phyloP scores from a whole-genome alignment of 2,888 invertebrate genomes.

The Eledone cirrhosa region DNA sequence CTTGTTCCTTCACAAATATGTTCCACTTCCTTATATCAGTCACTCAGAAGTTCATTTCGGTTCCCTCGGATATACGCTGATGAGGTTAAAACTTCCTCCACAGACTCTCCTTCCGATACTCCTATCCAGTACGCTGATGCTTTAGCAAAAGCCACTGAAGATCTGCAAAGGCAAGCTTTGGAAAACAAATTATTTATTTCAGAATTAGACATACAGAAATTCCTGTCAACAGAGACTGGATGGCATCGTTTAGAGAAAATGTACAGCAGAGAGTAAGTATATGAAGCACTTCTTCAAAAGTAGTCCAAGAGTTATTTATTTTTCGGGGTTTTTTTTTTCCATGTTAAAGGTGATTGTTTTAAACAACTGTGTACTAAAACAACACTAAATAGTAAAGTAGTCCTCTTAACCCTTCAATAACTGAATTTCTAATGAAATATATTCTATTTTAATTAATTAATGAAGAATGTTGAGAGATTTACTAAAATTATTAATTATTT shows the following conservation, averaged over 20 bases:
- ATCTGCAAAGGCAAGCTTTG: neutral
- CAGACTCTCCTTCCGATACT: neutral
- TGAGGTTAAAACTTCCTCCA: neutral
- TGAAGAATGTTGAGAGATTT: too few relatives aligned
- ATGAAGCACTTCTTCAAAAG: neutral
- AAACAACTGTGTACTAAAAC: neutral
- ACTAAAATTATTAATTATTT: too few relatives aligned
- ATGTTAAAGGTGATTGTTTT: neutral
- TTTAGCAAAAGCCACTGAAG: neutral
- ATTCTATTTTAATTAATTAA: too few relatives aligned
- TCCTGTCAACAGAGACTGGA: neutral
- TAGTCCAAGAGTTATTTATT: neutral
- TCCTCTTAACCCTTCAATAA: neutral
- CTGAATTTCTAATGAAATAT: too few relatives aligned
- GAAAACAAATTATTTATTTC: slow-evolving; percentile 13
- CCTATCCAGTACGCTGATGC: neutral
- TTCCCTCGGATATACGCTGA: neutral
- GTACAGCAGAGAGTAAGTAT: neutral
- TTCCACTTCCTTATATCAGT: neutral
- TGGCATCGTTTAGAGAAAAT: slow-evolving; percentile 8
- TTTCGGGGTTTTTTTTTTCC: neutral
- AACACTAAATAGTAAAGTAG: too few relatives aligned
- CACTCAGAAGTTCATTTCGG: neutral
- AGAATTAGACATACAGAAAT: slow-evolving; percentile 17
- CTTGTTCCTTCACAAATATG: too few relatives aligned